Conservation (phyloP, 2,113 vertebrate genomes). For the Eira barbara region DNA sequence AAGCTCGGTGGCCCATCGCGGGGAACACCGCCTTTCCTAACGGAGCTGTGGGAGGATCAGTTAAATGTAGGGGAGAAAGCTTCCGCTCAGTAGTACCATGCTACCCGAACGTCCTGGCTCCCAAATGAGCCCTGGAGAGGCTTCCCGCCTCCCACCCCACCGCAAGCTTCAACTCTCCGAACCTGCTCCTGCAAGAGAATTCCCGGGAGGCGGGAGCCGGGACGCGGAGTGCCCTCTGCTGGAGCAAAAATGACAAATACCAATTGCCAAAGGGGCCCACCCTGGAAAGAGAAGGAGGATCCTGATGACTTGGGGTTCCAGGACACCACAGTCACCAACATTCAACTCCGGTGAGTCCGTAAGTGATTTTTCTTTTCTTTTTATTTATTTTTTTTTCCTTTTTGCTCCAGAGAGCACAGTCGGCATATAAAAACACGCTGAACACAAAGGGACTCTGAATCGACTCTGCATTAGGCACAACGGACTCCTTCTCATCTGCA, state of each 20-base stretch:
- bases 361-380: not conserved
- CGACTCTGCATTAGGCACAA: not conserved
- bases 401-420: not conserved
- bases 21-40: not conserved
- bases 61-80: not conserved
- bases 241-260: not conserved
- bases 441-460: not conserved
- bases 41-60: not conserved
- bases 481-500: not conserved
- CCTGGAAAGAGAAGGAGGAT: not conserved
- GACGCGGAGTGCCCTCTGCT: slow-evolving; percentile 33
- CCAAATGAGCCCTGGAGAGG: accelerated
- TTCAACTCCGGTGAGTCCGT: not conserved
- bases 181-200: not conserved
- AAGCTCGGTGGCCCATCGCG: not conserved
- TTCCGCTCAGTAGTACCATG: accelerated
- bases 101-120: accelerated
- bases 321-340: no score
- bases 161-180: not conserved
- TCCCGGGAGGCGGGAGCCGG: not conserved
- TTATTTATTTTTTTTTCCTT: no score
- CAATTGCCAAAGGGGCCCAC: not conserved
- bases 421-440: not conserved
- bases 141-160: accelerated
- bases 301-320: not conserved